Base-by-base conservation (phyloP, 2,888 invertebrate species). In the Smittia sp. region DNA sequence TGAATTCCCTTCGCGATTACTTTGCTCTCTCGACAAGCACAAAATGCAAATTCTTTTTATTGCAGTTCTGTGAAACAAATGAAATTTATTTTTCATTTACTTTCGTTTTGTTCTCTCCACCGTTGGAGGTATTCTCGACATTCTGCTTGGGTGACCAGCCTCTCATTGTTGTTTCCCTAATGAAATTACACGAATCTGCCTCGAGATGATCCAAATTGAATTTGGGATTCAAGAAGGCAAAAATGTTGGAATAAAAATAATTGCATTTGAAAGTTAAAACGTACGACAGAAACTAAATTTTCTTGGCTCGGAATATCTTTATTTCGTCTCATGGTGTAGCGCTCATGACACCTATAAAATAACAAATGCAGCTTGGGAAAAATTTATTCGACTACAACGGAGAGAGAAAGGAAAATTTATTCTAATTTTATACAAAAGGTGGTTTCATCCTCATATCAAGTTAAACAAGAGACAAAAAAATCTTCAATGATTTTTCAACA, bases 401-500 rank as follows among this genome's bases (percentile, higher is more conserved):
- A 13, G 67, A 54, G 27, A 32, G 32, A 46, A 68, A 41, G 15
- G 46, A 68, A 68, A 62, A 72, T 72, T 72, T 72, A 62, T 63
- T 72, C 62, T 72, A 62, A 72, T 62, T 72, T 72, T 72, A 72
- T 72, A 72, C 72, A 72, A 72, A 72, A 72, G 72, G 72, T 72
- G 72, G 72, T 54, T 69, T 52, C 25, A 9, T 52, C 25, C 24
- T 46, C 46, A 22, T 25, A 41, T 69, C 32, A 54, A 63, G 13
- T 18, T 6, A 22, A 58, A 58, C 2, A 18, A 18, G 18, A 22
- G 22, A 18, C 20, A 58, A 58, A 58, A 18, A 58, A 58, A 18
- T 58, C 3, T 58, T 52, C n/a, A 52, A 39, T 39, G 39, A 39
- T 7, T 46, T 15, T 11, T 46, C 46, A 46, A 46, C 46, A 46